phyloP scores from a whole-genome alignment of 2,797 vertebrate species.

The Myotis daubentonii region DNA sequence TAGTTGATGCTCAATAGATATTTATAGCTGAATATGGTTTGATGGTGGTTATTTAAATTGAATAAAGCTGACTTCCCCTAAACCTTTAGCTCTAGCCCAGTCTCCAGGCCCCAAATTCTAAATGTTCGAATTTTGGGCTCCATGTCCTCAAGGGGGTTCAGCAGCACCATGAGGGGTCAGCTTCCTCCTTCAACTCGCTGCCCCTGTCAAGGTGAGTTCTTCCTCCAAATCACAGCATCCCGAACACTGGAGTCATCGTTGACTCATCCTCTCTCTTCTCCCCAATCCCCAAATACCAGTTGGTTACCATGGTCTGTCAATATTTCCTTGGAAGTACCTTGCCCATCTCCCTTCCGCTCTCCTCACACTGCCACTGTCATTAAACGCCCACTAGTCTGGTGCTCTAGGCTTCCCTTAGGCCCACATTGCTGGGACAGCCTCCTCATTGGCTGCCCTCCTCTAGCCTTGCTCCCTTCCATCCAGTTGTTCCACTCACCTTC shows the following conservation, averaged over 20 bases:
- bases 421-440: neutral
- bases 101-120: neutral
- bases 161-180: neutral
- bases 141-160: neutral
- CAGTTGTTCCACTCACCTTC: neutral
- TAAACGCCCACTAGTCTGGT: neutral
- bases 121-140: neutral
- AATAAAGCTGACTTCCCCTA: neutral
- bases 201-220: neutral
- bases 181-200: neutral
- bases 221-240: neutral
- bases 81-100: neutral
- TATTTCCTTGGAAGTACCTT: constrained; percentile 52
- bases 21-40: neutral
- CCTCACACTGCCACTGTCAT: neutral
- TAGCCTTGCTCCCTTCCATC: neutral
- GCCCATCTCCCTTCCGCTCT: neutral
- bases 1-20: neutral
- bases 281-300: neutral
- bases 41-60: neutral
- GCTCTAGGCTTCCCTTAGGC: neutral
- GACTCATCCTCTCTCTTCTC: constrained; percentile 25
- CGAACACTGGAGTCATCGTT: neutral
- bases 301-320: constrained; percentile 10
- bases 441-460: neutral